Base-by-base conservation (phyloP, 2,888 invertebrate genomes). In the Flexamia atlantica region DNA sequence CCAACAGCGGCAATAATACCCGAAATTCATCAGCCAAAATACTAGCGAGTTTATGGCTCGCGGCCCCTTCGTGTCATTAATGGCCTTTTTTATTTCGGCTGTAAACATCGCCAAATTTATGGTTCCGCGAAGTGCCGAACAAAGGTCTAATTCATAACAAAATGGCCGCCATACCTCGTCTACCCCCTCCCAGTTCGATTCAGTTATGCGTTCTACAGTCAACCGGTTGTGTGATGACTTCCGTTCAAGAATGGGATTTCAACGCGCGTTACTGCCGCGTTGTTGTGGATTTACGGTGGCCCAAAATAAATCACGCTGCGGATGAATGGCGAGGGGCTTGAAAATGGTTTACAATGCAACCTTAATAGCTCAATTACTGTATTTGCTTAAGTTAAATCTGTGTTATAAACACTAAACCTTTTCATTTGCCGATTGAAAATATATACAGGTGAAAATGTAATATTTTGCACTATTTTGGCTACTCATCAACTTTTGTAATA, bases 11-110 rank as follows among this genome's bases (percentile, higher is more conserved):
- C 79, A 79, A 79, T 79, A 79, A 79, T 57, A 79, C 79, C 79
- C 53, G 79, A 79, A 79, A 79, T 79, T 79, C 79, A 79, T 79
- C 79, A 79, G 79, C 32, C 46, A 79, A 57, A 79, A 79, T 79
- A 79, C 79, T 57, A 57, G 32, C 32, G 32, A 40, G 79, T 53
- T 79, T 79, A 79, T 50, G 53, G 50, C 46, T n/a, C 25, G 53
- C 32, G 57, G 36, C 53, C 79, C 57, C 79, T 79, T 57, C 57
- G 79, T 79, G 79, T 50, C 57, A 79, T 57, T 79, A 79, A 79
- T 50, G 50, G 57, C 36, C 28, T 50, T 50, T 76, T 76, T 76
- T 76, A 76, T 76, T 76, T 76, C 50, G 57, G 79, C 25, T n/a
- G 57, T 79, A 79, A 79, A 79, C 79, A 79, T 57, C 32, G 36